Base-by-base conservation (phyloP, 2,113 vertebrate species). In the Coracopsis vasa region DNA sequence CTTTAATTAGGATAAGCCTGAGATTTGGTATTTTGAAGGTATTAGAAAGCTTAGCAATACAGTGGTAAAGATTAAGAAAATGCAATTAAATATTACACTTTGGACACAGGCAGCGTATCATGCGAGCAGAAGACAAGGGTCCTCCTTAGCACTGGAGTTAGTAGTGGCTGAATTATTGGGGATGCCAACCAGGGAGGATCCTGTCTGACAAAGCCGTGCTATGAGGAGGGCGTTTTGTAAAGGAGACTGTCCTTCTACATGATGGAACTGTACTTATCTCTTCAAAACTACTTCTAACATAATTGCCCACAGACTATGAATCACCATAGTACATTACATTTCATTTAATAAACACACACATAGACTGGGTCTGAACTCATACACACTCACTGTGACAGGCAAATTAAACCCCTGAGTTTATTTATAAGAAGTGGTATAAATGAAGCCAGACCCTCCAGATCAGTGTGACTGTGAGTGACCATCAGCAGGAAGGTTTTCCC, bases 1-100 rank as follows among this genome's bases (percentile, higher is more conserved):
- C 98, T 98, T 99, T 99, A 99, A 99, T 99, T 99, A 99, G 98
- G 99, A 99, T 98, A 98, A 98, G 98, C 97, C 97, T 96, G 97
- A 98, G 98, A 98, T 98, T 98, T 98, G 98, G 98, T 98, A 98
- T 99, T 99, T 98, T 98, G 97, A 98, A 98, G 98, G 98, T 98
- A 99, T 99, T 98, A 99, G 98, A 98, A 98, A 98, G 98, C 98
- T 99, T 98, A 98, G 98, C 98, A 98, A 98, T 98, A 98, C 97
- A 98, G 97, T 95, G 94, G 97, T 97, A 98, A 97, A 98, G 98
- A 99, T 98, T 99, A 98, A 98, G 97, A 97, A 98, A 98, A 98
- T 98, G 98, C 98, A 98, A 98, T 98, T 98, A 98, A 98, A 98
- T 98, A 97, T 97, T 98, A 98, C 96, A 98, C 98, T 98, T 97